These are phyloP conservation scores for Empidonax traillii DNA, from an alignment of 2,113 vertebrate genomes.

Conservation along the genomic window DNA sequence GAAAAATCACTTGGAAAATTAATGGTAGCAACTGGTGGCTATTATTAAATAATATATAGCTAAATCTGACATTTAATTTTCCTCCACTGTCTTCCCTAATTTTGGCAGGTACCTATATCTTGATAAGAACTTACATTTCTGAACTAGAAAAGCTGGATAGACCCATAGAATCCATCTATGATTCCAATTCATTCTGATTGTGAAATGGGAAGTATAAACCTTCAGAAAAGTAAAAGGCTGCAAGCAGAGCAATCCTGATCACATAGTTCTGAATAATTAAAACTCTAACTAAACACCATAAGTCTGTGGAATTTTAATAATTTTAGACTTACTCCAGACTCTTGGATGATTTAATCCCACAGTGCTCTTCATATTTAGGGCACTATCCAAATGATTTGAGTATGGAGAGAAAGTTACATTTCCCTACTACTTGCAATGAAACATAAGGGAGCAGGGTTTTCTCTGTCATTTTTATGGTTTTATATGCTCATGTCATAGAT, in stretches of 20 bases:
- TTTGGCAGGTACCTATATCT: not conserved
- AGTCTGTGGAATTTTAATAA: not conserved
- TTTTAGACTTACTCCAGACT: not conserved
- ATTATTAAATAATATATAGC: not conserved
- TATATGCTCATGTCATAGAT: not conserved
- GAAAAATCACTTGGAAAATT: not conserved
- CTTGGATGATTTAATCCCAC: not conserved
- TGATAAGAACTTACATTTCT: not conserved
- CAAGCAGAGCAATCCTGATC: not conserved
- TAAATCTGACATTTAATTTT: not conserved
- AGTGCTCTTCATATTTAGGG: not conserved
- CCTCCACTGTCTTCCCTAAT: not conserved
- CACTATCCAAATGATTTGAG: not conserved
- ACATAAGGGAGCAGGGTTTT: not conserved
- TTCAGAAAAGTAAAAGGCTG: not conserved
- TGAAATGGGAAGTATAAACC: not conserved
- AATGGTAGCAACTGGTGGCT: not conserved
- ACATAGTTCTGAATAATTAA: not conserved
- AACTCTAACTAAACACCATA: not conserved
- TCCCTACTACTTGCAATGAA: not conserved
- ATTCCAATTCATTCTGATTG: not conserved
- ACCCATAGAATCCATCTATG: not conserved
- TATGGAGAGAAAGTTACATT: not conserved
- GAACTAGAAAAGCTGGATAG: not conserved
- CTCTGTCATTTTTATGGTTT: slow-evolving; percentile 20